Percentiles rank a stretch among this genome's conserved stretches.
phyloP scores from a whole-genome alignment of 1,140 invertebrate species.

The Bombyx mandarina region DNA sequence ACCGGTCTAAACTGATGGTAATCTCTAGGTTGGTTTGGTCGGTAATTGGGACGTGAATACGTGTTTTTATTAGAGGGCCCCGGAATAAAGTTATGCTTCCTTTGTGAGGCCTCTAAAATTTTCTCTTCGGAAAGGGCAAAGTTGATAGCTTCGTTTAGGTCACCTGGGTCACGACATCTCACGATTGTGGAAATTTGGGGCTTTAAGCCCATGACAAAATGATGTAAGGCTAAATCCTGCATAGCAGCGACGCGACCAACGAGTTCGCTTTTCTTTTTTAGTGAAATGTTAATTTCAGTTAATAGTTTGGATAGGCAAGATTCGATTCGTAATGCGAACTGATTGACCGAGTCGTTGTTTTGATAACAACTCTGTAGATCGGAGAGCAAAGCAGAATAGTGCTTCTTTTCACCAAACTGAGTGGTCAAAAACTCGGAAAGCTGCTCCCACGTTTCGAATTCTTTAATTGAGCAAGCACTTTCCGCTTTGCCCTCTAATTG shows the following conservation, averaged over 20 bases:
- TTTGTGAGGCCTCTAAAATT: too few species aligned
- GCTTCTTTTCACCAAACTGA: slow-evolving; percentile 17
- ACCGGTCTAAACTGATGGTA: too few species aligned
- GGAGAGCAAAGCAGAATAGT: slow-evolving; percentile 17
- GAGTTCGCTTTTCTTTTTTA: slow-evolving; percentile 11
- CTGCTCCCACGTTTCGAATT: slow-evolving; percentile 11
- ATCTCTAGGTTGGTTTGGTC: too few species aligned
- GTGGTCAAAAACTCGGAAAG: slow-evolving; percentile 13
- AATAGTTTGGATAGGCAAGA: slow-evolving; percentile 18
- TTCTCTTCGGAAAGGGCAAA: slow-evolving; percentile 13
- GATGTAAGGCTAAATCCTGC: slow-evolving; percentile 19
- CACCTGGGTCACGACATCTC: slow-evolving; percentile 12
- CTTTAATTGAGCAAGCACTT: slow-evolving; percentile 17
- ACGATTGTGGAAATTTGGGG: slow-evolving; percentile 14
- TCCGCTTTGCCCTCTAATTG: too few species aligned
- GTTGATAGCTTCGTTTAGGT: slow-evolving; percentile 20
- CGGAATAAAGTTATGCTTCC: too few species aligned
- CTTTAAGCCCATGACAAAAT: slow-evolving; percentile 15
- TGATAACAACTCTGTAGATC: slow-evolving; percentile 19
- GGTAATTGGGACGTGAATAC: too few species aligned
- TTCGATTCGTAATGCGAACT: slow-evolving; percentile 17
- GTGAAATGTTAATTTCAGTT: slow-evolving; percentile 16
- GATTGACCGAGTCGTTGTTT: slow-evolving; percentile 10
- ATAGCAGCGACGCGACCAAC: slow-evolving; percentile 15
- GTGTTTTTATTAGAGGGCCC: too few species aligned